Base-by-base conservation (phyloP, 1,140 invertebrate genomes). In the Drosophila eugracilis region DNA sequence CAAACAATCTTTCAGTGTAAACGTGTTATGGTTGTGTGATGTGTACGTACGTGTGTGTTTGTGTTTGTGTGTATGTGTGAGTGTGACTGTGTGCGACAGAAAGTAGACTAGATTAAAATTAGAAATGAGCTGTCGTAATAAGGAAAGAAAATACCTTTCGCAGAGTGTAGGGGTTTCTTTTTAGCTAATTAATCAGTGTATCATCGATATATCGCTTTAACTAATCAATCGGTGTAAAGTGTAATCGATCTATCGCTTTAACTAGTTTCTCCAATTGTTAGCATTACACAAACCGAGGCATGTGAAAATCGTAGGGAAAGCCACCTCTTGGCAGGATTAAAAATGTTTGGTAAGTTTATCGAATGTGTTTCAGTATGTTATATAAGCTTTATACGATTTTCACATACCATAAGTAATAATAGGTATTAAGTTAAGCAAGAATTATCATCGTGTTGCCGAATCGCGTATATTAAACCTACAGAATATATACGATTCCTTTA, bases 261-360 rank as follows among this genome's bases (percentile, higher is more conserved):
- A 22, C 30, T 30, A 17, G 10, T 6, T 34, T 26, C n/a, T n/a
- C 37, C 24, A 49, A 48, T 73, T 24, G 15, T 44, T 22, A 52
- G 49, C 70, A 60, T 48, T 48, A 72, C 48, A 47, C 12, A 28
- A 41, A 14, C 55, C 37, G 44, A 36, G 32, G 63, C 76, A 58
- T 49, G 60, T 76, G 62, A 86, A 80, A 86, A 84, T 84, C 72
- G 80, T 84, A 80, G 66, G 71, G 42, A 71, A 55, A 57, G 32
- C 5, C 10, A n/a, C 19, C 17, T 36, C 1, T 21, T 17, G 50
- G 15, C 6, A 57, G 17, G 36, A 26, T n/a, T 58, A 34, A 4
- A 45, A 15, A 26, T 14, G 22, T 15, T 28, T 17, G 24, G 3
- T 10, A 19, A 34, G 41, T 45, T 3, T 45, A 45, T 26, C 37